Evolutionary conservation across 2,888 invertebrate genomes (phyloP).

Genomic region (Nymphalis polychloros): DNA sequence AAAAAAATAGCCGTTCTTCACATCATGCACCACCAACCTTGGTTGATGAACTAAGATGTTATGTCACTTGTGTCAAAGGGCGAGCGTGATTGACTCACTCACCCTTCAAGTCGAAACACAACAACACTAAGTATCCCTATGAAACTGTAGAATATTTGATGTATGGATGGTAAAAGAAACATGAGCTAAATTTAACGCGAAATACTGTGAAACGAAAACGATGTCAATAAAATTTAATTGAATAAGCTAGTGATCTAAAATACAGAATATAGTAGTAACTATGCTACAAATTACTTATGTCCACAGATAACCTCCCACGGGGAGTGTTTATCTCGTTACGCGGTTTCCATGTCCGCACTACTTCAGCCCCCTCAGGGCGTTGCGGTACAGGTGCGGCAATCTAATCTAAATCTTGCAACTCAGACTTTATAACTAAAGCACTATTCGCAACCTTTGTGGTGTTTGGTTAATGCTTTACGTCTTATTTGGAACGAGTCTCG

Average conservation of each 20-base stretch:
- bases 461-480: constrained; percentile 6
- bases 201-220: background rate
- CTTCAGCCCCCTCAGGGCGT: constrained; percentile 10
- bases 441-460: constrained; percentile 6
- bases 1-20: too few species aligned
- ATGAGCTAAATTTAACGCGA: background rate
- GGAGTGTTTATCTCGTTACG: constrained; percentile 30
- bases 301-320: constrained; percentile 16
- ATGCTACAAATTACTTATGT: constrained; percentile 25
- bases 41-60: too few species aligned
- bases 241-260: constrained; percentile 1
- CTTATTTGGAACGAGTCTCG: background rate
- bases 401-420: constrained; percentile 17
- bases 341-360: constrained; percentile 17
- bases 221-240: background rate
- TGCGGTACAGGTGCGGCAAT: constrained; percentile 17
- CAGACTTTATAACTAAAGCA: constrained; percentile 34
- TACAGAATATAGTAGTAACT: constrained; percentile 9
- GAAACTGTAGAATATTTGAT: too few species aligned
- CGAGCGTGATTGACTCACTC: too few species aligned
- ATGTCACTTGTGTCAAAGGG: too few species aligned
- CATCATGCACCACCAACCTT: too few species aligned
- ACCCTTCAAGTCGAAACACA: too few species aligned
- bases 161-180: too few species aligned
- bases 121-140: too few species aligned